Evolutionary conservation across 2,888 invertebrate genomes (phyloP).

Genomic region (Pharmacophagus antenor): DNA sequence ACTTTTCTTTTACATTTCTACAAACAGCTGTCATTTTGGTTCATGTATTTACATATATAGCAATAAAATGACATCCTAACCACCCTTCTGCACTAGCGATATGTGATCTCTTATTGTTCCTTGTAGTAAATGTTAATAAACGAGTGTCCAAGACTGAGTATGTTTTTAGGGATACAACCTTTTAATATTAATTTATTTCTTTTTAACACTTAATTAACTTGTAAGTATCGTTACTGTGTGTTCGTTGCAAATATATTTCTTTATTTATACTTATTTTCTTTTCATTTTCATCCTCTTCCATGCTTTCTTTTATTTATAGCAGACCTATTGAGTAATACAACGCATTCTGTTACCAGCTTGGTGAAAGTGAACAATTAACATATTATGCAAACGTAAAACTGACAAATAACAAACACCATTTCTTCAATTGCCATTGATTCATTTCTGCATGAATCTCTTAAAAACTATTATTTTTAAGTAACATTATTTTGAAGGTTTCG

Average conservation of each 20-base stretch:
- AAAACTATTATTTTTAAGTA: slow-evolving; percentile 48
- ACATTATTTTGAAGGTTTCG: slow-evolving; percentile 37
- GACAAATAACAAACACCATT: slow-evolving; percentile 75
- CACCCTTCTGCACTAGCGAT: slow-evolving; percentile 43
- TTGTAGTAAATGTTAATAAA: slow-evolving; percentile 56
- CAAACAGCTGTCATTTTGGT: neutral
- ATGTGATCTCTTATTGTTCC: slow-evolving; percentile 71
- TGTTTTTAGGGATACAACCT: slow-evolving; percentile 43
- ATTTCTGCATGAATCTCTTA: slow-evolving; percentile 78
- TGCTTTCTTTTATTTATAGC: slow-evolving; percentile 72
- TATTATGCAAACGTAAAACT: slow-evolving; percentile 58
- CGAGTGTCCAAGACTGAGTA: slow-evolving; percentile 64
- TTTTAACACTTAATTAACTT: slow-evolving; percentile 52
- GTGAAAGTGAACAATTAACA: slow-evolving; percentile 69
- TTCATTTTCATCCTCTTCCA: slow-evolving; percentile 78
- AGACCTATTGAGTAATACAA: slow-evolving; percentile 68
- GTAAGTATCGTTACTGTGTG: slow-evolving; percentile 76
- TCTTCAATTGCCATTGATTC: slow-evolving; percentile 76
- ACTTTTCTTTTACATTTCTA: slow-evolving; percentile 8
- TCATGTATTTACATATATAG: neutral
- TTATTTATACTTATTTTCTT: slow-evolving; percentile 78
- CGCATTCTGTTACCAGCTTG: slow-evolving; percentile 68
- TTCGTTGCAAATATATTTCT: slow-evolving; percentile 81
- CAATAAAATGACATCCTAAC: slow-evolving; percentile 36
- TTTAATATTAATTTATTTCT: slow-evolving; percentile 51